Conservation (phyloP, 2,113 vertebrate species). For the Tenrec ecaudatus region DNA sequence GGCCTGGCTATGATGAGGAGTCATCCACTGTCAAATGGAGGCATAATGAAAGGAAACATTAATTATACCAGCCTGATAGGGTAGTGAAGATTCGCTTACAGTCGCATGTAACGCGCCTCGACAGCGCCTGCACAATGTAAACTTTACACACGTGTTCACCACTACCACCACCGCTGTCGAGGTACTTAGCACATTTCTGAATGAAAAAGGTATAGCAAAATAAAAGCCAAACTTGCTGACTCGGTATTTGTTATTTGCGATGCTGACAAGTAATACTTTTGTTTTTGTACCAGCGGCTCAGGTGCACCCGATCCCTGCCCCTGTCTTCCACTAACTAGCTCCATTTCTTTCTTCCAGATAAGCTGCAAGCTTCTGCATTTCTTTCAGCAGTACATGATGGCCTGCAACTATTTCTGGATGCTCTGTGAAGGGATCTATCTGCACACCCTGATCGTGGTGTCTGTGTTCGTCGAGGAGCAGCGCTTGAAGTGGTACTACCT, state of each 20-base stretch:
- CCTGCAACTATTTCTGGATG: slow-evolving; percentile 99
- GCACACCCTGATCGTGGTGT: slow-evolving; percentile 96
- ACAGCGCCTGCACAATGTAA: background rate
- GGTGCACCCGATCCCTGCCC: background rate
- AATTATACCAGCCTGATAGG: background rate
- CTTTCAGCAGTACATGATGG: slow-evolving; percentile 97
- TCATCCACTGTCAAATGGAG: background rate
- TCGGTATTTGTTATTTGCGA: background rate
- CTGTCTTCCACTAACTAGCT: slow-evolving; percentile 34
- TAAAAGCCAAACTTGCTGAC: background rate
- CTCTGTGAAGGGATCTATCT: slow-evolving; percentile 98
- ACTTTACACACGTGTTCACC: background rate
- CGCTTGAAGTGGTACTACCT: slow-evolving; percentile 97
- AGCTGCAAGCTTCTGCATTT: slow-evolving; percentile 97
- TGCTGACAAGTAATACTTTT: background rate
- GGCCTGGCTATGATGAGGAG: background rate
- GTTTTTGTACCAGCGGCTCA: background rate
- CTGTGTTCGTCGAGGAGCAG: slow-evolving; percentile 95
- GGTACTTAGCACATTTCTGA: background rate
- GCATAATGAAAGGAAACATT: background rate
- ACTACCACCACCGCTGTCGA: background rate
- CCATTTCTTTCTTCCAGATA: slow-evolving; percentile 86
- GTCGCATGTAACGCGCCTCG: background rate
- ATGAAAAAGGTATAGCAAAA: background rate
- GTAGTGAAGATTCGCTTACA: background rate